A percentile compares a stretch with the other conserved stretches of the same genome.
Evolutionary conservation across 1,140 invertebrate genomes (phyloP).

Genomic region (Monochamus saltuarius): DNA sequence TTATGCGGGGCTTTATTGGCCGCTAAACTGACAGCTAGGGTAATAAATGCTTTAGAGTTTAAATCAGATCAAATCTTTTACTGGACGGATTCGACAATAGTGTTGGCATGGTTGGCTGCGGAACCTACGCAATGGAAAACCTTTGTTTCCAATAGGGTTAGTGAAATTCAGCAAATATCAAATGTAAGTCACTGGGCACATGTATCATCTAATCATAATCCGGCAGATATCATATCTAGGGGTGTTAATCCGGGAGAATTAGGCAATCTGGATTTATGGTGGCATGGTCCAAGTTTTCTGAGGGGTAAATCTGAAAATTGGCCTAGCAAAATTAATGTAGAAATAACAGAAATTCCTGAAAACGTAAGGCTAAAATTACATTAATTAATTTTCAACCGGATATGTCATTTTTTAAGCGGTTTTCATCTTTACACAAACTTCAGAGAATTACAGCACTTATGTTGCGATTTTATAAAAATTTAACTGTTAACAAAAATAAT

Average conservation of each 20-base stretch:
- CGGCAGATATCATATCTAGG: slow-evolving; percentile 45
- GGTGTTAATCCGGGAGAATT: slow-evolving; percentile 25
- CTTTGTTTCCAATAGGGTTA: slow-evolving; percentile 51
- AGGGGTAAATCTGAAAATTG: not conserved
- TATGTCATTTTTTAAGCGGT: slow-evolving; percentile 9
- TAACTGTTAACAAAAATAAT: not conserved
- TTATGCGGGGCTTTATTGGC: slow-evolving; percentile 47
- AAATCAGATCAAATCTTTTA: slow-evolving; percentile 25
- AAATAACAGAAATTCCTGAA: not conserved
- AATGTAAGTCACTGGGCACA: slow-evolving; percentile 48
- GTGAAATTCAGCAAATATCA: slow-evolving; percentile 42
- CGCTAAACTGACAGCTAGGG: slow-evolving; percentile 26
- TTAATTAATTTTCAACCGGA: not conserved
- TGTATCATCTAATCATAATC: slow-evolving; percentile 47
- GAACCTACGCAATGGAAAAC: slow-evolving; percentile 40
- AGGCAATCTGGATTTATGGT: slow-evolving; percentile 12
- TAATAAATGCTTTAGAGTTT: too few species aligned
- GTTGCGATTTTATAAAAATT: slow-evolving; percentile 14
- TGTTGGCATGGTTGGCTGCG: slow-evolving; percentile 50
- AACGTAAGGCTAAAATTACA: not conserved
- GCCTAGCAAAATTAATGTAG: slow-evolving; percentile 1
- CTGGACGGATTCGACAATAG: slow-evolving; percentile 30
- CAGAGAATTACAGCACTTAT: slow-evolving; percentile 15
- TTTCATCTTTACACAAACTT: slow-evolving; percentile 1
- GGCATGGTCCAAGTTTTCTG: slow-evolving; percentile 24